Evolutionary conservation across 2,113 vertebrate genomes (phyloP).

Genomic region (human (Homo sapiens)): GRCh38 chr15:39128001-39128500

Average conservation of each 20-base stretch:
- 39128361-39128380: constrained; percentile 56
- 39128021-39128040: not conserved
- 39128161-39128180: not conserved
- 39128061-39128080: not conserved
- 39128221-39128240: not conserved
- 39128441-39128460: not conserved
- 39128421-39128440: constrained; percentile 68
- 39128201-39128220: not conserved
- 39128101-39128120: not conserved
- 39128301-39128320: constrained; percentile 13
- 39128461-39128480: constrained; percentile 67
- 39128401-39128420: constrained; percentile 74
- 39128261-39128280: not conserved
- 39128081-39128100: not conserved
- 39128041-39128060: not conserved
- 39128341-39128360: constrained; percentile 70
- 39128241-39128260: not conserved
- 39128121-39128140: not conserved
- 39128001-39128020: not conserved
- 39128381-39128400: constrained; percentile 58
- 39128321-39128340: not conserved
- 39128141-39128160: not conserved
- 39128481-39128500: not conserved
- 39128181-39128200: not conserved
- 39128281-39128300: not conserved